Percentiles rank a stretch among this genome's conserved stretches.
phyloP scores from a whole-genome alignment of 2,113 vertebrate species.

The Trachemys scripta region DNA sequence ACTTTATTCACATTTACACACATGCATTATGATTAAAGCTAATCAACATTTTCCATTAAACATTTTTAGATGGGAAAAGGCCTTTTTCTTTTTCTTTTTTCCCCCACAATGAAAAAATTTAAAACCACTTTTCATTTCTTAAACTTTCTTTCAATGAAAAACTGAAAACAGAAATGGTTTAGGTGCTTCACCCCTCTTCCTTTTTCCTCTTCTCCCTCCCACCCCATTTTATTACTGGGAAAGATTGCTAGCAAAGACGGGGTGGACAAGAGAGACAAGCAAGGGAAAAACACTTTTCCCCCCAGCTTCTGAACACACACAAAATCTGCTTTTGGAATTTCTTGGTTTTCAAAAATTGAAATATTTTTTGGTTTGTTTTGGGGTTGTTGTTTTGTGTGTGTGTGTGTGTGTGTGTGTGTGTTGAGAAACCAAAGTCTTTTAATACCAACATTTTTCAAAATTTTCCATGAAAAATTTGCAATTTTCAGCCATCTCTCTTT shows the following conservation, averaged over 20 bases:
- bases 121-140: not conserved
- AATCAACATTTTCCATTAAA: constrained; percentile 20
- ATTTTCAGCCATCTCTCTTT: not conserved
- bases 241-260: not conserved
- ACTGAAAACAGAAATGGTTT: not conserved
- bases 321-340: not conserved
- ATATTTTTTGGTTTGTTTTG: not conserved
- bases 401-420: too few relatives aligned
- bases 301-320: not conserved
- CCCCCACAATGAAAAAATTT: not conserved
- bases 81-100: not conserved
- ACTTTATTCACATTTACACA: not conserved
- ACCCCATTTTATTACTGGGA: not conserved
- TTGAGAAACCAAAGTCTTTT: not conserved
- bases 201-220: not conserved
- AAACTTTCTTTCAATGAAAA: not conserved
- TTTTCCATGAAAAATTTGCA: not conserved
- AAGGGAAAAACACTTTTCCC: not conserved
- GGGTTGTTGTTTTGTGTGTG: too few relatives aligned
- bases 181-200: accelerated
- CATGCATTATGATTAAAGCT: not conserved
- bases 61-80: constrained; percentile 9
- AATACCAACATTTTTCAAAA: not conserved
- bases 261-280: not conserved
- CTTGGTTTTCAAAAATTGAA: not conserved